phyloP scores from a whole-genome alignment of 2,888 invertebrate genomes.

The Oscheius sp. region DNA sequence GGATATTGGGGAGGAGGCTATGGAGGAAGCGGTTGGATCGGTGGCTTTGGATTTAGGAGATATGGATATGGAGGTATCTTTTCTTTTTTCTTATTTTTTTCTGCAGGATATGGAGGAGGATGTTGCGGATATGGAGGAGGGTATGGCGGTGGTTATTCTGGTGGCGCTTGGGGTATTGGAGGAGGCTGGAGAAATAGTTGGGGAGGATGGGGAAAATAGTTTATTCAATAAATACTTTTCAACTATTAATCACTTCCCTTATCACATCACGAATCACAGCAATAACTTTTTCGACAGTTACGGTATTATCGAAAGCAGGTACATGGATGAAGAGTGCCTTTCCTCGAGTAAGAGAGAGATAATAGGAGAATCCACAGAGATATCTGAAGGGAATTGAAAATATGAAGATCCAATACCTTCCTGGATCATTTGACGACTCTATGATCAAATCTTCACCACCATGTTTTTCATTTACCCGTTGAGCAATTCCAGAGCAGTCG shows the following conservation, averaged over 20 bases:
- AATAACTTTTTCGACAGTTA: constrained; percentile 35
- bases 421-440: constrained; percentile 43
- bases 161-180: background rate
- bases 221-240: no score
- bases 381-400: constrained; percentile 48
- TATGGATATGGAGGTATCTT: no score
- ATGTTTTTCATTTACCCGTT: constrained; percentile 23
- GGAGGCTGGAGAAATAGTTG: background rate
- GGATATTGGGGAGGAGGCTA: no score
- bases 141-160: no score
- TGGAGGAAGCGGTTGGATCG: no score
- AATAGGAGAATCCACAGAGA: constrained; percentile 56
- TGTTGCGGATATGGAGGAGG: no score
- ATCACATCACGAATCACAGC: constrained; percentile 31
- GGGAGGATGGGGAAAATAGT: background rate
- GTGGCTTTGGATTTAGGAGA: no score
- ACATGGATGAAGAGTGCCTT: constrained; percentile 55
- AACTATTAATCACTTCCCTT: background rate
- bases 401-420: constrained; percentile 30
- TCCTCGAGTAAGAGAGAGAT: constrained; percentile 36
- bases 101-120: no score
- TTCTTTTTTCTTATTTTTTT: no score
- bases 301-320: constrained; percentile 40
- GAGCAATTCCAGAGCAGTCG: constrained; percentile 32
- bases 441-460: constrained; percentile 28